phyloP scores from a whole-genome alignment of 2,888 invertebrate species.

The Lepetodrilus schrolli region DNA sequence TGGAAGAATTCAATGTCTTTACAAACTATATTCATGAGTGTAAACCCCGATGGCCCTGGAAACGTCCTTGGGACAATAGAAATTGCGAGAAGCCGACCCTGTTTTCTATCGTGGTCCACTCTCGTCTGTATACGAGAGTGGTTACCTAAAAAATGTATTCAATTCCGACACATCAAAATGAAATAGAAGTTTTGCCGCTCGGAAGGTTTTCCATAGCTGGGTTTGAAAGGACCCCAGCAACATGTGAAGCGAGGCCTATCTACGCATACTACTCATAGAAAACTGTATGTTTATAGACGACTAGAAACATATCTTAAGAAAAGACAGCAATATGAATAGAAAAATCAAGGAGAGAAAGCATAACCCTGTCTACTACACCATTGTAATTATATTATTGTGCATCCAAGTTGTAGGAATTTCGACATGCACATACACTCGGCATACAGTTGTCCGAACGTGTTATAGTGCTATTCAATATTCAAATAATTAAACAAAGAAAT shows the following conservation, averaged over 20 bases:
- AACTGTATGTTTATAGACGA: not conserved
- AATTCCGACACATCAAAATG: not conserved
- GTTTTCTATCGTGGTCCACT: not conserved
- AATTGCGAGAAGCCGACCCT: not conserved
- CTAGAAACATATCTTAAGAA: not conserved
- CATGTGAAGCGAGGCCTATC: constrained; percentile 9
- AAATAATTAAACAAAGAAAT: too few species aligned
- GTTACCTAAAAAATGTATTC: not conserved
- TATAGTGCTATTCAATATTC: too few species aligned
- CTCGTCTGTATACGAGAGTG: not conserved
- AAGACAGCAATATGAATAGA: not conserved
- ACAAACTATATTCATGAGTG: not conserved
- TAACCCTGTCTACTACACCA: not conserved
- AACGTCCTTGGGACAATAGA: not conserved
- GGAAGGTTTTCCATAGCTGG: not conserved
- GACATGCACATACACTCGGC: not conserved
- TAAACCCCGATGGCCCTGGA: not conserved
- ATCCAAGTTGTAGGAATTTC: not conserved
- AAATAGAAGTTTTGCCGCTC: constrained; percentile 26
- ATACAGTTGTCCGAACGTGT: not conserved
- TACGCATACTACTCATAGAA: constrained; percentile 9
- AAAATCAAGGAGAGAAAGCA: not conserved
- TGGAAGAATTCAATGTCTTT: constrained; percentile 11
- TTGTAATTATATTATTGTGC: not conserved
- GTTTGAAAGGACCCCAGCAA: not conserved